These are phyloP conservation scores for Sycophila sp. DNA, from an alignment of 1,140 invertebrate genomes.

Conservation along the genomic window DNA sequence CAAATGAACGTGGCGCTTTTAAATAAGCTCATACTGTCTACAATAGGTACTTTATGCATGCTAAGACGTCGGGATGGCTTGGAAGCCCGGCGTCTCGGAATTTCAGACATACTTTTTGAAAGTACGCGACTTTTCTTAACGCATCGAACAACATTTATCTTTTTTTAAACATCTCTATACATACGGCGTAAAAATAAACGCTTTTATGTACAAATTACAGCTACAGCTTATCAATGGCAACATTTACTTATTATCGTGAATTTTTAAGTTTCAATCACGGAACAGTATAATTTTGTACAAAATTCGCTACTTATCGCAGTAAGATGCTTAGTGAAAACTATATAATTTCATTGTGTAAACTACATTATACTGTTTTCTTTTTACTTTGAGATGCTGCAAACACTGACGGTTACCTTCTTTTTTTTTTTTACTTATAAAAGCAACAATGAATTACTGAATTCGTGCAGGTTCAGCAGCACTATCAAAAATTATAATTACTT, in stretches of 20 bases:
- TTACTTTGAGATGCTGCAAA: background rate
- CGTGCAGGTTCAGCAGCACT: background rate
- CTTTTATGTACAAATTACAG: background rate
- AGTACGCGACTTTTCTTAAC: background rate
- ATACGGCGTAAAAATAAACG: background rate
- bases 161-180: slow-evolving; percentile 8
- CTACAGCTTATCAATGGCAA: background rate
- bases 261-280: background rate
- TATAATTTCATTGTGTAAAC: background rate
- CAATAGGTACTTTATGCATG: slow-evolving; percentile 8
- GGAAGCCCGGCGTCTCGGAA: background rate
- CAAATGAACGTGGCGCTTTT: slow-evolving; percentile 14
- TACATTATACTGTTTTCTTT: background rate
- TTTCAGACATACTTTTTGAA: background rate
- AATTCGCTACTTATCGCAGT: slow-evolving; percentile 1
- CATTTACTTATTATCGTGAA: background rate
- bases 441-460: background rate
- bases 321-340: background rate
- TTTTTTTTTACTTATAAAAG: background rate
- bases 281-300: background rate
- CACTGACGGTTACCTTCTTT: background rate
- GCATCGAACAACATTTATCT: background rate
- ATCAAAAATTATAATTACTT: background rate
- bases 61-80: background rate
- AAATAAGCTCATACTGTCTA: background rate